These are phyloP conservation scores for Enteromius anoplus DNA, from an alignment of 2,797 vertebrate genomes.

Conservation along the genomic window DNA sequence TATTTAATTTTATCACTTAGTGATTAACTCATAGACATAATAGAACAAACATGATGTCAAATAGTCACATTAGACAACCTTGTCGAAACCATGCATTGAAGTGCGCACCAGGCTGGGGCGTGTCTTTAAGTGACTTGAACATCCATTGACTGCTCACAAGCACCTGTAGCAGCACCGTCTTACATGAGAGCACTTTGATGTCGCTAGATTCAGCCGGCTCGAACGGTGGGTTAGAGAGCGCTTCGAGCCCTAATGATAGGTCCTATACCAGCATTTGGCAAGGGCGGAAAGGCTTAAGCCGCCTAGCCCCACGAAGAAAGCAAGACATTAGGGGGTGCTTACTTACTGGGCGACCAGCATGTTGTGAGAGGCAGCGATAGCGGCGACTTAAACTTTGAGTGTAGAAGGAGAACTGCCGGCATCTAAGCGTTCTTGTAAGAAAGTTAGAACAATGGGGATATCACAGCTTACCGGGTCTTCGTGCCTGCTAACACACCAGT, in stretches of 20 bases:
- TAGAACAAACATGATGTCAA: too few species aligned
- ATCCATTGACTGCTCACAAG: too few species aligned
- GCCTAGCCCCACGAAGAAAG: not conserved
- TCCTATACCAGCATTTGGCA: not conserved
- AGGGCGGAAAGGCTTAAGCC: not conserved
- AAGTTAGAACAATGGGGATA: not conserved
- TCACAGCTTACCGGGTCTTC: not conserved
- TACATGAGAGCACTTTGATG: not conserved
- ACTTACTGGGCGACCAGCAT: not conserved
- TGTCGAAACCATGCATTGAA: too few species aligned
- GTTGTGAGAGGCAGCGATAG: not conserved
- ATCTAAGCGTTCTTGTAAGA: not conserved
- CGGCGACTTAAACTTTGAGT: not conserved
- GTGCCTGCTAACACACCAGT: too few species aligned
- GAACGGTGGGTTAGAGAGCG: not conserved
- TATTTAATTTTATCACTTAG: too few species aligned
- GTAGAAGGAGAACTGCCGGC: not conserved
- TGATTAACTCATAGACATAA: too few species aligned
- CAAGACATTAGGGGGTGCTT: not conserved
- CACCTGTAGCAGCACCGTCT: not conserved
- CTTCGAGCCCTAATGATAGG: not conserved
- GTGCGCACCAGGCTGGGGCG: too few species aligned
- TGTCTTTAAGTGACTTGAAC: too few species aligned
- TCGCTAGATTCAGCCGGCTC: not conserved
- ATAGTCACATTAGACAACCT: too few species aligned